Percentiles rank a stretch among this genome's conserved stretches.
phyloP scores from a whole-genome alignment of 1,140 invertebrate genomes.

The Marisa cornuarietis region DNA sequence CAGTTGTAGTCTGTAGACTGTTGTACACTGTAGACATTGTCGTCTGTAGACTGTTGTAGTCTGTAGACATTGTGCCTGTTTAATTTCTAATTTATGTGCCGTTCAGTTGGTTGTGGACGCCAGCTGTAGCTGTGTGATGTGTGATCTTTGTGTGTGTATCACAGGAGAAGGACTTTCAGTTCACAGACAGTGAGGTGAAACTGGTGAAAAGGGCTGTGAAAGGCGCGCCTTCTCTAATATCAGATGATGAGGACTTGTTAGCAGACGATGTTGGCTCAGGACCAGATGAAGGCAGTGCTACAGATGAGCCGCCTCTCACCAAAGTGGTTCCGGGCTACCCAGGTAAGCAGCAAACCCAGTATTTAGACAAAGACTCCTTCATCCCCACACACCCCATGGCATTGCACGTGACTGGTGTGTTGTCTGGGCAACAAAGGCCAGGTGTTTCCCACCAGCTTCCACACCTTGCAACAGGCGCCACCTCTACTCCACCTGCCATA shows the following conservation, averaged over 20 bases:
- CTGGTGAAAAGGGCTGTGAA: constrained; percentile 29
- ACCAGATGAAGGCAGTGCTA: constrained; percentile 29
- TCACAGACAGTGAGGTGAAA: constrained; percentile 34
- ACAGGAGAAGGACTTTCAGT: constrained; percentile 47
- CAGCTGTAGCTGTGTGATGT: not conserved
- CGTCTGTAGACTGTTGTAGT: too few species aligned
- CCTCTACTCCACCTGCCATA: too few species aligned
- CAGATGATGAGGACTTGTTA: constrained; percentile 50
- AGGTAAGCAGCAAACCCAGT: constrained; percentile 19
- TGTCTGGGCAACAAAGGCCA: too few species aligned
- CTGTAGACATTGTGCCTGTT: too few species aligned
- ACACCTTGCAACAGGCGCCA: too few species aligned
- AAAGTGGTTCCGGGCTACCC: constrained; percentile 23
- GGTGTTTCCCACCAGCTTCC: too few species aligned
- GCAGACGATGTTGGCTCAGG: constrained; percentile 38
- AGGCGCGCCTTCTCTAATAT: not conserved
- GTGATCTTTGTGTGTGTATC: not conserved
- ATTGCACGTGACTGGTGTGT: too few species aligned
- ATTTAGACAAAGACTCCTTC: not conserved
- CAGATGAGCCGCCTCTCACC: not conserved
- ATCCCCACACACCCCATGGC: too few species aligned
- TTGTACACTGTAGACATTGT: too few species aligned
- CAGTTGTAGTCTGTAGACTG: not conserved
- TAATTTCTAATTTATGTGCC: too few species aligned
- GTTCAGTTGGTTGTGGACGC: not conserved